These are phyloP conservation scores for Diachasma alloeum DNA, from an alignment of 1,140 invertebrate genomes.

Conservation along the genomic window DNA sequence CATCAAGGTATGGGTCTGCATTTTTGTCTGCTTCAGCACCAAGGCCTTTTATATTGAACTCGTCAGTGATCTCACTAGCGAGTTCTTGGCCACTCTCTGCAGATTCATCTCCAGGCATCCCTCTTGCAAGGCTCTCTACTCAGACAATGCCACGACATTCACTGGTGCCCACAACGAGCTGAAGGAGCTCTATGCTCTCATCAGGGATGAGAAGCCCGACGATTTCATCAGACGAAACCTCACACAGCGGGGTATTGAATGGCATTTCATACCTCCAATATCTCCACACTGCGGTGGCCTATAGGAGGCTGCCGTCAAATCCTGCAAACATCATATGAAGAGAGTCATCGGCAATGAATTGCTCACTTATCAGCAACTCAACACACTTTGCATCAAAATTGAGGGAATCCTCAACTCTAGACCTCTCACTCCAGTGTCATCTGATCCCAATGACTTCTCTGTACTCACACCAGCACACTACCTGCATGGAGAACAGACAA, in stretches of 20 bases:
- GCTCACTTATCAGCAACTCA: constrained; percentile 37
- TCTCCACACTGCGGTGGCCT: constrained; percentile 43
- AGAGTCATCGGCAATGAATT: constrained; percentile 11
- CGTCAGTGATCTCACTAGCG: constrained; percentile 12
- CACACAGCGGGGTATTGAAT: neutral
- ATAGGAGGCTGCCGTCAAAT: constrained; percentile 40
- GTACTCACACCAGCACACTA: constrained; percentile 45
- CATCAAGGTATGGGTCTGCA: neutral
- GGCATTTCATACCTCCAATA: constrained; percentile 2
- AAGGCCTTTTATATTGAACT: constrained; percentile 2
- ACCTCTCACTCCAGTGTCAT: constrained; percentile 31
- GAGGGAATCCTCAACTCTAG: constrained; percentile 42
- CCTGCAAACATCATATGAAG: constrained; percentile 27
- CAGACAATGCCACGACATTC: constrained; percentile 32
- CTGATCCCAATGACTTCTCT: constrained; percentile 29
- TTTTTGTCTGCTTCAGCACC: constrained; percentile 1
- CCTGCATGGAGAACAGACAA: constrained; percentile 41
- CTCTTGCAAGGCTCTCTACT: constrained; percentile 15
- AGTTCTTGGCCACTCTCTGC: constrained; percentile 40
- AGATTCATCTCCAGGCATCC: constrained; percentile 42
- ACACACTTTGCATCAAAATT: constrained; percentile 35
- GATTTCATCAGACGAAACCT: neutral
- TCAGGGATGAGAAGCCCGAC: neutral
- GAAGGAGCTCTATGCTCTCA: neutral
- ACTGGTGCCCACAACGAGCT: constrained; percentile 21